Base-by-base conservation (phyloP, 2,797 vertebrate species). In the Discoglossus pictus region DNA sequence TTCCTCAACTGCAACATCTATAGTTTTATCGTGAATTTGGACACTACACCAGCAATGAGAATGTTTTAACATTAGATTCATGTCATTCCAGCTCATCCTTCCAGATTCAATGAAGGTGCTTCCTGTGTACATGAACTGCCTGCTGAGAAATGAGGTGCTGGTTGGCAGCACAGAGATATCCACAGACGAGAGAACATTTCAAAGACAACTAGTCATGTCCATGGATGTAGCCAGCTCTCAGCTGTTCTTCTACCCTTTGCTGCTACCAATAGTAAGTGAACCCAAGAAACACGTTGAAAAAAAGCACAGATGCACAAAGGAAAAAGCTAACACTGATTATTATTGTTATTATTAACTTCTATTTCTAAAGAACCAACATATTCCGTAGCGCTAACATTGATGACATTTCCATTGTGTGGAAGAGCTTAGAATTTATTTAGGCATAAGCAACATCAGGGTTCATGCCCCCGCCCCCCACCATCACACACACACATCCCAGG, bases 41-140 rank as follows among this genome's bases (percentile, higher is more conserved):
- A n/a, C n/a, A n/a, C n/a, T n/a, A n/a, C n/a, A n/a, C n/a, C n/a
- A n/a, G n/a, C n/a, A n/a, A n/a, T n/a, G 12, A 50, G n/a, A 27
- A 25, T 7, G 13, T 25, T 11, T 50, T 1, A 25, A 50, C 21
- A 2, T 7, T 21, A 20, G 11, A 47, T 1, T 23, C 44, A 1
- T 63, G 39, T 61, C 25, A 79, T 34, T 60, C 3, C 70, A 99
- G 97, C 90, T 99, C 67, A 93, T 99, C 74, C 88, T 98, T 40
- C 97, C 97, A 0, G 95, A 96, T 12, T 87, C 93, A 10, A 98
- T 99, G 97, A 99, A 98, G 77, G 90, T 99, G 72, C 87, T 99
- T 42, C 97, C 95, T 0, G 91, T 95, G 55, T 98, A 99, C 83
- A 88, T 99, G 86, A 99, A 98, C 77, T 93, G 93, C 62, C 81